Percentiles rank a stretch among this genome's conserved stretches.
Conservation (phyloP, 2,113 vertebrate species). For the Petromus typicus region DNA sequence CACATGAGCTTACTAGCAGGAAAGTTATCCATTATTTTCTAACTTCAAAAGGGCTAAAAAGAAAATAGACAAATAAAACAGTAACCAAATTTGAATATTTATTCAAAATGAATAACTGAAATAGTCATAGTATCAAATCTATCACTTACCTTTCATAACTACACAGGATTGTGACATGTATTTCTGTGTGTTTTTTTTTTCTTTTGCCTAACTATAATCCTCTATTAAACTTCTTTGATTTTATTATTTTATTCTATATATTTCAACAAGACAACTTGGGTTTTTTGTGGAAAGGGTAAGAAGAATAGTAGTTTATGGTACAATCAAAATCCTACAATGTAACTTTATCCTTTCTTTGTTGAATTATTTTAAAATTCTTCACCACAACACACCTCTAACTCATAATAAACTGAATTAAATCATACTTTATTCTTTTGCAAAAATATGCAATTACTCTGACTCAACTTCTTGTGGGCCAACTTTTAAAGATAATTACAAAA, state of each 20-base stretch:
- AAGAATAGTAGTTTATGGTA: background rate
- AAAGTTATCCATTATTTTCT: conserved; percentile 1
- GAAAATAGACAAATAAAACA: background rate
- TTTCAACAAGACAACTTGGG: conserved; percentile 27
- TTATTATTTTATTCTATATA: background rate
- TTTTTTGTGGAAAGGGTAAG: conserved; percentile 12
- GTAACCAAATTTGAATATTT: conserved; percentile 29
- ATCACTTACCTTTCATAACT: conserved; percentile 60
- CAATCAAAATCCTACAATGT: background rate
- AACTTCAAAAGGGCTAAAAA: conserved; percentile 41
- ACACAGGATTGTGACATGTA: background rate
- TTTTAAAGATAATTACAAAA: conserved; percentile 36
- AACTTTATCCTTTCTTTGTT: background rate
- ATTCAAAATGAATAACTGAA: conserved; percentile 42
- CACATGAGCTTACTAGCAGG: background rate
- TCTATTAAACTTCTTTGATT: background rate
- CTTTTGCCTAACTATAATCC: background rate
- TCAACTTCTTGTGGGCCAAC: background rate
- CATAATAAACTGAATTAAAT: conserved; percentile 45
- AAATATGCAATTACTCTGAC: conserved; percentile 46
- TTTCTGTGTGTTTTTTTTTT: background rate
- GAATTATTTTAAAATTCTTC: conserved; percentile 59
- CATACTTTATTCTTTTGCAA: conserved; percentile 11
- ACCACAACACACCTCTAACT: conserved; percentile 17
- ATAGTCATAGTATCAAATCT: background rate